Percentiles rank a stretch among this genome's conserved stretches.
These are phyloP conservation scores for Blennius ocellaris DNA, from an alignment of 2,113 vertebrate genomes.

Conservation along the genomic window DNA sequence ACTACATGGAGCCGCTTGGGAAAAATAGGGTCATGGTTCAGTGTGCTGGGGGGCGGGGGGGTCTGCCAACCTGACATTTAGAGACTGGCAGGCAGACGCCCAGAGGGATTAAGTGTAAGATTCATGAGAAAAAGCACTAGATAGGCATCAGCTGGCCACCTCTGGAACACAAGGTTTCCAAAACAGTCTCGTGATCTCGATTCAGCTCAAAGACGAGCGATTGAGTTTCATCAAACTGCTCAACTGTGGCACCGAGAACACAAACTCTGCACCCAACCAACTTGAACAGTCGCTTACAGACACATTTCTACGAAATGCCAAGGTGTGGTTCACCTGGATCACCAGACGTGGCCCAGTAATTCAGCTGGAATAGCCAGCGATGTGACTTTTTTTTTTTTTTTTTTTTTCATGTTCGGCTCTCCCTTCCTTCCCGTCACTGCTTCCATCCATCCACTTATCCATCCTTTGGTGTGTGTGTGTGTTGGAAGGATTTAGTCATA, in stretches of 20 bases:
- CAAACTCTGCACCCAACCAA: background rate
- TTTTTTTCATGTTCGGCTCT: conserved; percentile 9
- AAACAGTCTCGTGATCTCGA: conserved; percentile 3
- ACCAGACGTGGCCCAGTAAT: conserved; percentile 26
- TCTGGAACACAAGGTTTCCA: conserved; percentile 31
- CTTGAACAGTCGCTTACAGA: conserved; percentile 2
- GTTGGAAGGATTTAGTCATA: conserved; percentile 36
- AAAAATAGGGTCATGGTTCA: background rate
- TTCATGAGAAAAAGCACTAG: conserved; percentile 56
- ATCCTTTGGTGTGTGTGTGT: conserved; percentile 20
- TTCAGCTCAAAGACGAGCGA: background rate
- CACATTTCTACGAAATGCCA: background rate
- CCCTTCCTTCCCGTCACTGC: conserved; percentile 15
- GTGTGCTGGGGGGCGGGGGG: background rate
- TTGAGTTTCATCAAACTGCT: background rate
- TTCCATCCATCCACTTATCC: conserved; percentile 47
- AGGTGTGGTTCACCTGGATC: conserved; percentile 29
- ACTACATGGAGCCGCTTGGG: background rate
- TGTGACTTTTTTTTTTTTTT: conserved; percentile 17
- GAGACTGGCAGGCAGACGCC: background rate
- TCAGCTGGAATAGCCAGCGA: conserved; percentile 30
- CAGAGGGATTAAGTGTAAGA: conserved; percentile 32
- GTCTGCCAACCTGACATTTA: background rate
- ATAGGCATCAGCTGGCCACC: conserved; percentile 54
- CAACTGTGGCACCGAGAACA: background rate